Evolutionary conservation across 1,140 invertebrate species (phyloP).

Genomic region (Nymphalis io): DNA sequence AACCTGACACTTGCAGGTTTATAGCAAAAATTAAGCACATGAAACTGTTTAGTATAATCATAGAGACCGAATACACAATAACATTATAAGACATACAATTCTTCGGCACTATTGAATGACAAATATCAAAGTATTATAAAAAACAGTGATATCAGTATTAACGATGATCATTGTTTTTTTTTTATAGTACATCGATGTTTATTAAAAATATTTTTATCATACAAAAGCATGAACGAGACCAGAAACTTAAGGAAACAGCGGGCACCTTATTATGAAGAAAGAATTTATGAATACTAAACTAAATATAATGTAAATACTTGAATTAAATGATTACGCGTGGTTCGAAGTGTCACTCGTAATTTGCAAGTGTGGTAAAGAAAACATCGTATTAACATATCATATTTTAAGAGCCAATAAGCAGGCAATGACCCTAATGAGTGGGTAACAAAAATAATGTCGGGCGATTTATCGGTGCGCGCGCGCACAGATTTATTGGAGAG

Average conservation of each 20-base stretch:
- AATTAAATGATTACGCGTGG: constrained; percentile 42
- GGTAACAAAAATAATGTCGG: constrained; percentile 76
- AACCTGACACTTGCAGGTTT: no score
- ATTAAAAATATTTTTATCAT: no score
- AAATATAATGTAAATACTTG: constrained; percentile 15
- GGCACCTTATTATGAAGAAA: background rate
- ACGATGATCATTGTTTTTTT: no score
- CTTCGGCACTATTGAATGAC: no score
- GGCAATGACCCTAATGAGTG: constrained; percentile 79
- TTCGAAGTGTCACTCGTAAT: constrained; percentile 52
- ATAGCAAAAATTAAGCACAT: no score
- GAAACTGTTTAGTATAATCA: no score
- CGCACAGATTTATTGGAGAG: constrained; percentile 73
- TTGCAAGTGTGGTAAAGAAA: constrained; percentile 62
- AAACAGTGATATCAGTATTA: no score
- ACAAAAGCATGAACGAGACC: background rate
- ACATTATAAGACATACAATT: no score
- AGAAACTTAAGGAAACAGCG: background rate
- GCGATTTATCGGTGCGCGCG: constrained; percentile 74
- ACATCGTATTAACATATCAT: constrained; percentile 64
- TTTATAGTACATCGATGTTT: no score
- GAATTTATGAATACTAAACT: background rate
- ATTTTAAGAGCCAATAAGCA: constrained; percentile 76
- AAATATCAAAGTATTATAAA: no score
- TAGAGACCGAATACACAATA: no score